Percentiles rank a stretch among this genome's conserved stretches.
Conservation (phyloP, 2,797 vertebrate genomes). For the Simalia tracyae region DNA sequence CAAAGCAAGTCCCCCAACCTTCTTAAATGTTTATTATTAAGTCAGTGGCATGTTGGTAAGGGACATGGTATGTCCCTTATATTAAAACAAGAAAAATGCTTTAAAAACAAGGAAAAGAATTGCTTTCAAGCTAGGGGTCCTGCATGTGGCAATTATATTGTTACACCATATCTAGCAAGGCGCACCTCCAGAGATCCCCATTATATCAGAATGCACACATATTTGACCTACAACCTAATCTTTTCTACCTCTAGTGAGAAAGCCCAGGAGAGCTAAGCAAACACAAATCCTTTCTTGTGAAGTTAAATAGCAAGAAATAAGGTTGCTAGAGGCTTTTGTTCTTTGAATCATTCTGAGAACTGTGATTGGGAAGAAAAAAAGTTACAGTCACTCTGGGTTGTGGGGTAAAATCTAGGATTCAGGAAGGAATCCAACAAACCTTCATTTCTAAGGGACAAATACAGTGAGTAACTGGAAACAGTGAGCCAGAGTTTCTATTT, state of each 20-base stretch:
- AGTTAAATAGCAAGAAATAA: background rate
- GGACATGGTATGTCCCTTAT: slow-evolving; percentile 29
- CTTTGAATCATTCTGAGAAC: background rate
- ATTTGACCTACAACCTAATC: background rate
- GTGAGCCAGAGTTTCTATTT: background rate
- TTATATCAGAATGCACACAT: background rate
- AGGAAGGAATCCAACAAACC: background rate
- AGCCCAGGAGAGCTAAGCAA: background rate
- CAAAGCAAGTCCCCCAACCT: slow-evolving; percentile 47
- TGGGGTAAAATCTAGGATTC: background rate
- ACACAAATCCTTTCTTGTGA: background rate
- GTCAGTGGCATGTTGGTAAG: slow-evolving; percentile 48
- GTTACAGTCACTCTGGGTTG: background rate
- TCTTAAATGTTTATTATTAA: slow-evolving; percentile 51
- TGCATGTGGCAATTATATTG: background rate
- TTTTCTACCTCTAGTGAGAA: background rate
- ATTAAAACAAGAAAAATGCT: slow-evolving; percentile 60
- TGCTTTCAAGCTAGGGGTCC: slow-evolving; percentile 4
- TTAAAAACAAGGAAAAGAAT: slow-evolving; percentile 53
- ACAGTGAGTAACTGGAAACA: background rate
- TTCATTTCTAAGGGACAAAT: background rate
- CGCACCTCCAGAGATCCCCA: background rate
- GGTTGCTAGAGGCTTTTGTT: background rate
- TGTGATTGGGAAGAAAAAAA: background rate
- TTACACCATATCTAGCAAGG: background rate